Base-by-base conservation (phyloP, 2,888 invertebrate genomes). In the Bombylius discolor region DNA sequence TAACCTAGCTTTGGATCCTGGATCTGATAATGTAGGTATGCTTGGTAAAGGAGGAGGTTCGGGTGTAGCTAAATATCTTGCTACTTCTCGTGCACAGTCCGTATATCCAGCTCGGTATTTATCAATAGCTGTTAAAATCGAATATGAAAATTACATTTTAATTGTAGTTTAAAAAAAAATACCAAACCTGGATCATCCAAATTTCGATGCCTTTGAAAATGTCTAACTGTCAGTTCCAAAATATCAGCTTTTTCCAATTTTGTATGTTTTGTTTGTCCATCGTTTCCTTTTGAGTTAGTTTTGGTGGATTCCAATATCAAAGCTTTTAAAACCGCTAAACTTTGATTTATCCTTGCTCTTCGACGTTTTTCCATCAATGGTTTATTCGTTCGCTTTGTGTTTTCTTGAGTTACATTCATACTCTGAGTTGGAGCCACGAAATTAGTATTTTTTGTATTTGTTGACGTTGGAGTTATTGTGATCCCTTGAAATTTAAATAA, bases 221-320 rank as follows among this genome's bases (percentile, higher is more conserved):
- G 88, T 57, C 87, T 78, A 52, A 90, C 89, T 4, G 89, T 88
- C 70, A 89, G 78, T 72, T 90, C 90, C 60, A 90, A 73, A 64
- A 90, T 89, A 72, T 90, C 90, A 14, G 72, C 72, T 70, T 90
- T 90, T 73, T 90, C 89, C 70, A 89, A 76, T 73, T 89, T 90
- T 59, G 86, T 85, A 69, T 89, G 88, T 67, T 84, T 84, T 52
- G 84, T 69, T 61, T 83, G 76, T 77, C 81, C 65, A 76, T 77
- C 69, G 4, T 64, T 63, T 12, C 67, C 68, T 62, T 74, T 74
- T 55, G 72, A 66, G 63, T 68, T 73, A 62, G 68, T 70, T 58
- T 82, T 81, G 47, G 83, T 83, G 58, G 83, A 81, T 73, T 85
- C 84, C 60, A 85, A 76, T 62, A 86, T 85, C 49, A 86, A 77